Base-by-base conservation (phyloP, 2,113 vertebrate species). In the Otolemur garnettii region DNA sequence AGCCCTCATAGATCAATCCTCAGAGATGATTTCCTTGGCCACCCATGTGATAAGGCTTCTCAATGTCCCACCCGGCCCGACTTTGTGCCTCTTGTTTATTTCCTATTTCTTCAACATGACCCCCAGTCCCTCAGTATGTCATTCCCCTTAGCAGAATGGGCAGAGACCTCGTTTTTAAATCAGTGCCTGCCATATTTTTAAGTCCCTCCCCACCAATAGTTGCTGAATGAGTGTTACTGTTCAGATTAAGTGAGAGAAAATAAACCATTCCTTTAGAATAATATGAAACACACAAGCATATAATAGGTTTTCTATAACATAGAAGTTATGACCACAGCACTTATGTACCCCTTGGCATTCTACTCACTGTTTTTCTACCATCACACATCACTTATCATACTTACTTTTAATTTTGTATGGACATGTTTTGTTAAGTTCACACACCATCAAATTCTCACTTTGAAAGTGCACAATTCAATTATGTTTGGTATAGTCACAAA, bases 221-320 rank as follows among this genome's bases (percentile, higher is more conserved):
- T 77, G 15, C 53, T 78, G 42, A 91, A 77, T 45, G 42, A 72
- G 59, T 74, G 28, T 62, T 81, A 45, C 33, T 77, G 42, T 84
- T 28, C 78, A 84, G 53, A 74, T 81, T 81, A 38, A 86, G 10
- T 53, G 15, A 75, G 30, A 81, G 35, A 66, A 81, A 66, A 84
- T 33, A 60, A 59, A 26, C 14, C 17, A 68, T 33, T 69, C 7
- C 26, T 75, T 87, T 75, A 77, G 28, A 57, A n/a, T 7, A 91
- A 62, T 35, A 33, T 18, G 7, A 91, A 68, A 0, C 9, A 62
- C 17, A 62, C 17, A n/a, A 5, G 0, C 3, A 55, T 13, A 42
- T 17, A 28, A 8, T 11, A 82, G 5, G 11, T 24, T 78, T 2
- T 71, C 60, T 30, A 5, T 50, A 62, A 87, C 64, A 59, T 55